Evolutionary conservation across 2,113 vertebrate genomes (phyloP), one percentile per base, ranked within the genome.

Genomic region (Otolemur garnettii): DNA sequence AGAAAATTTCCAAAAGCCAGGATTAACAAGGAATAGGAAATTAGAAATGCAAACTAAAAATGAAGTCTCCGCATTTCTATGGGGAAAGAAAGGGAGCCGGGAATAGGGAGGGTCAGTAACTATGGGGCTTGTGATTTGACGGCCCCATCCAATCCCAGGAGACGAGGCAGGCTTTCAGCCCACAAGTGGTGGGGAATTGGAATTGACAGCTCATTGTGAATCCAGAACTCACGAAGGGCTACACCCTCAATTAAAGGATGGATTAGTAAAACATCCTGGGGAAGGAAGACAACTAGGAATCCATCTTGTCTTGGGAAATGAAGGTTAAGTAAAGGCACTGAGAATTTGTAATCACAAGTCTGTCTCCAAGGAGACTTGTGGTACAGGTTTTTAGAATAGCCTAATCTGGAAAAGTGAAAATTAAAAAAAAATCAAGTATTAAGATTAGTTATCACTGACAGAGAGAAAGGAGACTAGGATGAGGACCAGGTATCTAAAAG

Each of bases 311-410:
- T 12, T 85, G 55, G 38, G 13, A 60, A 72, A 74, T 35, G 18
- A 78, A 24, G 24, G 30, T 66, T 79, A 92, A 87, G 92, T 79
- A 91, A 87, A 93, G 30, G 30, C 13, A 91, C 18, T 77, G 45
- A 81, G 21, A 60, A 77, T 86, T 72, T 74, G 24, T 72, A 86
- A 93, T 87, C 62, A 75, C 33, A 93, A 77, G 30, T 77, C 24
- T 95, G n/a, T 11, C 68, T 80, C 55, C 62, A 92, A 68, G 42
- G 78, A 93, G 21, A 19, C 13, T 24, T 66, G 12, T 84, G 57
- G 24, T 66, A 71, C 72, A 89, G 71, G 28, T 14, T 82, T 97
- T 95, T 82, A 94, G 86, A 55, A 24, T 17, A 81, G 28, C 83
- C 35, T 87, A 45, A 55, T 55, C 30, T 77, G 18, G 35, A 19